A percentile compares a stretch with the other conserved stretches of the same genome.
phyloP scores from a whole-genome alignment of 1,140 invertebrate species.

The Megalopta genalis region DNA sequence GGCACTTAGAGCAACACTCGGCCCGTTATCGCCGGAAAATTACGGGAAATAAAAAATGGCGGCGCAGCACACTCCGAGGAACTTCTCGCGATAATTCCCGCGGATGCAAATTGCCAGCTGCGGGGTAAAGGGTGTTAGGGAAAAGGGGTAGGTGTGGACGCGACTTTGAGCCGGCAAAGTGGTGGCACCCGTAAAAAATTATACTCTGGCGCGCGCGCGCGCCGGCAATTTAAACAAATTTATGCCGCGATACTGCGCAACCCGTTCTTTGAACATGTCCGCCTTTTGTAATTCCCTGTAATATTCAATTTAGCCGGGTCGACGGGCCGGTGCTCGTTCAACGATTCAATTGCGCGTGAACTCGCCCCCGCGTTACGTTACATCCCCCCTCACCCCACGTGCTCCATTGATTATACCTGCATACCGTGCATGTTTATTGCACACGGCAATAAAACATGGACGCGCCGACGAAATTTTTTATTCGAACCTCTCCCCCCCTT shows the following conservation, averaged over 20 bases:
- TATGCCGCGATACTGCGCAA: neutral
- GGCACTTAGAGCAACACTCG: neutral
- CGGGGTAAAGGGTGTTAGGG: neutral
- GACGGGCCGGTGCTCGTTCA: neutral
- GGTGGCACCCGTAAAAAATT: constrained; percentile 14
- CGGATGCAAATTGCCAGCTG: neutral
- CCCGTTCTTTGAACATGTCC: neutral
- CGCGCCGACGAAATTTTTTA: neutral
- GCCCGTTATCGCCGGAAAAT: neutral
- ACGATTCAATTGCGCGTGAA: constrained; percentile 17
- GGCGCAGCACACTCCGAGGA: neutral
- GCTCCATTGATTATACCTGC: neutral
- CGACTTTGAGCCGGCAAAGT: neutral
- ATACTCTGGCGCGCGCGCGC: neutral
- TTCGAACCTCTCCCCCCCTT: too few species aligned
- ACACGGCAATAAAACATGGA: neutral
- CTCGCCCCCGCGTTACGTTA: neutral
- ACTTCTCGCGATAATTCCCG: constrained; percentile 12
- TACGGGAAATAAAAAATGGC: neutral
- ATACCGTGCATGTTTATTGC: neutral
- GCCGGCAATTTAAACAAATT: constrained; percentile 12
- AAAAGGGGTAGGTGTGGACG: neutral
- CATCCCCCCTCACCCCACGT: too few species aligned
- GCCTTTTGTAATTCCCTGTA: neutral
- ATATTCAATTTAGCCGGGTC: constrained; percentile 12